These are phyloP conservation scores for Pemphigus obesinymphae DNA, from an alignment of 1,140 invertebrate genomes.

Conservation along the genomic window DNA sequence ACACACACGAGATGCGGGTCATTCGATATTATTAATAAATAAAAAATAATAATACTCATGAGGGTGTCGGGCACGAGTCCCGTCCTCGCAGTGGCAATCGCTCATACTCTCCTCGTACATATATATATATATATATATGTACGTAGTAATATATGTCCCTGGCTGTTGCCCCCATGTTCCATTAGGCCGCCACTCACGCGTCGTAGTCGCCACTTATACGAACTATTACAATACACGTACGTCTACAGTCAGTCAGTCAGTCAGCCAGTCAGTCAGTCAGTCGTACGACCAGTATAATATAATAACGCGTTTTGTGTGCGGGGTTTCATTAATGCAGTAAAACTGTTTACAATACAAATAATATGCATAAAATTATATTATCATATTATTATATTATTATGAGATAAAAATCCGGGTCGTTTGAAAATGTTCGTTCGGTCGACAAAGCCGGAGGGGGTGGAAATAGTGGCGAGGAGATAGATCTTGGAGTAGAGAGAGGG, in stretches of 20 bases:
- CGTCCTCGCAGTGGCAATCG: neutral
- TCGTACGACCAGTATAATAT: no score
- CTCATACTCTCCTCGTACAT: neutral
- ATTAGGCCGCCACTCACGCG: neutral
- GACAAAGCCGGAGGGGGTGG: no score
- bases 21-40: conserved; percentile 32
- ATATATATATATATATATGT: neutral
- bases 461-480: no score
- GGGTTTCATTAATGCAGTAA: no score
- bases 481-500: neutral
- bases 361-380: neutral
- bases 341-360: no score
- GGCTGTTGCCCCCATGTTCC: neutral
- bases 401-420: neutral
- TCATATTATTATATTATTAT: no score
- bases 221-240: no score
- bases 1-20: conserved; percentile 16
- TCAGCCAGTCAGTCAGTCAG: no score
- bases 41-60: conserved; percentile 22
- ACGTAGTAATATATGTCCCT: neutral
- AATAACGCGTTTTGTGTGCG: no score
- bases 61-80: conserved; percentile 22
- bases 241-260: no score
- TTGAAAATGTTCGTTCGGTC: neutral
- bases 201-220: no score